Percentiles rank a stretch among this genome's conserved stretches.
Evolutionary conservation across 2,113 vertebrate species (phyloP).

Genomic region (Neodon shergylaensis): DNA sequence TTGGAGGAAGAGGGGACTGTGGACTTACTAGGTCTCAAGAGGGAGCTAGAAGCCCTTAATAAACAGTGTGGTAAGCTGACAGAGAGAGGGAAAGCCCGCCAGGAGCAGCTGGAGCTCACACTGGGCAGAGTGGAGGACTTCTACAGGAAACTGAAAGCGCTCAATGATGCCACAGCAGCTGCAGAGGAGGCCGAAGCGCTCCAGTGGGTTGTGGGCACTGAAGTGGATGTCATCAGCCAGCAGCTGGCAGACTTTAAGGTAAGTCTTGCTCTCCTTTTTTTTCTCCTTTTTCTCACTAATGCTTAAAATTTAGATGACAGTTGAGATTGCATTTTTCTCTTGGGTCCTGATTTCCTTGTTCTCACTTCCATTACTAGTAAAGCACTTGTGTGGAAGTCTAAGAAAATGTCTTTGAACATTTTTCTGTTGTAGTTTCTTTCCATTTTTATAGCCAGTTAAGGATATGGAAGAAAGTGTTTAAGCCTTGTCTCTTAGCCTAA

Average conservation of each 20-base stretch:
- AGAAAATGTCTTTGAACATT: background rate
- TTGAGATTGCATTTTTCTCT: background rate
- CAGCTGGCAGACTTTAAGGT: slow-evolving; percentile 98
- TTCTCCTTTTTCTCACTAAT: background rate
- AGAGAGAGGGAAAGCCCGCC: slow-evolving; percentile 90
- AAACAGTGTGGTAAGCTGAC: slow-evolving; percentile 95
- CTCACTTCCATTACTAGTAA: background rate
- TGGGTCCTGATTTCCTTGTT: background rate
- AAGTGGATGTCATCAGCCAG: slow-evolving; percentile 96
- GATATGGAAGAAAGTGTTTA: slow-evolving; percentile 48
- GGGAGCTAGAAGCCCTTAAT: slow-evolving; percentile 94
- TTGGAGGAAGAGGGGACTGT: slow-evolving; percentile 95
- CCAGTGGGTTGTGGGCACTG: slow-evolving; percentile 93
- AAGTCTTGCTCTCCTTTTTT: slow-evolving; percentile 68
- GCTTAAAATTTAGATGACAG: background rate
- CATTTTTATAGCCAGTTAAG: slow-evolving; percentile 41
- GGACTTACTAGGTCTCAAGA: slow-evolving; percentile 92
- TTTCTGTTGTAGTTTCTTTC: slow-evolving; percentile 56
- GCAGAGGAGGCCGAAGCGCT: slow-evolving; percentile 91
- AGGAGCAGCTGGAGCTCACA: slow-evolving; percentile 91
- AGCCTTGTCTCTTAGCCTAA: slow-evolving; percentile 52
- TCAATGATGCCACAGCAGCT: slow-evolving; percentile 88
- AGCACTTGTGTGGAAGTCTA: background rate
- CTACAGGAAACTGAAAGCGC: slow-evolving; percentile 89
- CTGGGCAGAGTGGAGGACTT: slow-evolving; percentile 91